A percentile compares a stretch with the other conserved stretches of the same genome.
Evolutionary conservation across 1,140 invertebrate species (phyloP).

Genomic region (Globodera ellingtonae): DNA sequence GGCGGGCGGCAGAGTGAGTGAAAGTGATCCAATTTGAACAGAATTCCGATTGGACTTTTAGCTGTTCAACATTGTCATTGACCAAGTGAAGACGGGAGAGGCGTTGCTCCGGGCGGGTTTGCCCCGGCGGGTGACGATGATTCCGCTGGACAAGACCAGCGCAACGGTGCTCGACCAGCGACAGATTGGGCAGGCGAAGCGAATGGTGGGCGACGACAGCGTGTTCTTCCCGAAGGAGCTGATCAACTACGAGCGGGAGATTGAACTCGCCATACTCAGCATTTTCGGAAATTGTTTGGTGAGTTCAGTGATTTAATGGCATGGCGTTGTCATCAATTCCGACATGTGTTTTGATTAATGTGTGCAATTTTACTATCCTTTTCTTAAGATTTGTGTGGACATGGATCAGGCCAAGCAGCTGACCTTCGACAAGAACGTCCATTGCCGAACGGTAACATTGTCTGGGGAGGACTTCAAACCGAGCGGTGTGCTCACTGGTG

Average conservation of each 20-base stretch:
- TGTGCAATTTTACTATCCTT: neutral
- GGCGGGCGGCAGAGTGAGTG: slow-evolving; percentile 41
- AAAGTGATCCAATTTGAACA: no score
- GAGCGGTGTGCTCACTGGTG: slow-evolving; percentile 83
- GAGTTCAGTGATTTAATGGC: neutral
- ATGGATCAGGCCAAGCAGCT: slow-evolving; percentile 78
- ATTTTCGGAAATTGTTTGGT: slow-evolving; percentile 69
- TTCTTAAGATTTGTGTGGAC: slow-evolving; percentile 70
- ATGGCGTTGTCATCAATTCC: no score
- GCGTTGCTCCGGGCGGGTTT: slow-evolving; percentile 31
- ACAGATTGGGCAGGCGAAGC: slow-evolving; percentile 22
- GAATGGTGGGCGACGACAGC: slow-evolving; percentile 70
- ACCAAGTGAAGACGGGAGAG: slow-evolving; percentile 35
- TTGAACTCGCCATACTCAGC: slow-evolving; percentile 84
- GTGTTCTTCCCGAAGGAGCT: slow-evolving; percentile 81
- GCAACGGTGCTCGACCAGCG: slow-evolving; percentile 10
- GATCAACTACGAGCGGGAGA: slow-evolving; percentile 76
- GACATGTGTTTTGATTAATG: neutral
- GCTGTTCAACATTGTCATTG: slow-evolving; percentile 38
- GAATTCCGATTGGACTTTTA: neutral
- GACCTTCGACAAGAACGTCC: slow-evolving; percentile 77
- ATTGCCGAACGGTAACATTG: slow-evolving; percentile 81
- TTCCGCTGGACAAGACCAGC: slow-evolving; percentile 89
- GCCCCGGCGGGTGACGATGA: slow-evolving; percentile 65
- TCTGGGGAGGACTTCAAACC: slow-evolving; percentile 91